phyloP scores from a whole-genome alignment of 2,888 invertebrate genomes.

The Macrophya annulata region DNA sequence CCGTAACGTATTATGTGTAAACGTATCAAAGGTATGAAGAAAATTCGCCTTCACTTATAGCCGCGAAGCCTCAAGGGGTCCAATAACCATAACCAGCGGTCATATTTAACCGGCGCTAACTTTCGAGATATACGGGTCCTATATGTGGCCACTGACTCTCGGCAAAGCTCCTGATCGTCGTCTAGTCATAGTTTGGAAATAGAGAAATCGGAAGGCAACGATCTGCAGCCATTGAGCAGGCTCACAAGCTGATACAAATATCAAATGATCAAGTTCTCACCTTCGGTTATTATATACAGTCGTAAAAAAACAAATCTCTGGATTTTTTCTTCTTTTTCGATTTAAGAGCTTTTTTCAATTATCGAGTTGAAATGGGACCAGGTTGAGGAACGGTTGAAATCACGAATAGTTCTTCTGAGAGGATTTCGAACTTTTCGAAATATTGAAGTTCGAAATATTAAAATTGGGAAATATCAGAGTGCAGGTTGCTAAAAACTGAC shows the following conservation, averaged over 20 bases:
- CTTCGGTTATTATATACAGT: neutral
- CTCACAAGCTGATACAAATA: slow-evolving; percentile 8
- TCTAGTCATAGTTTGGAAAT: slow-evolving; percentile 44
- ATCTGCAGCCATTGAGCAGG: neutral
- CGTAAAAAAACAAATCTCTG: neutral
- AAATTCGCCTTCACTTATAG: slow-evolving; percentile 12
- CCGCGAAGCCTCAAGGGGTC: slow-evolving; percentile 44
- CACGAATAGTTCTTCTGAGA: no score
- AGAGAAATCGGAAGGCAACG: slow-evolving; percentile 51
- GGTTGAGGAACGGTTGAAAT: no score
- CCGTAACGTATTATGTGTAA: neutral
- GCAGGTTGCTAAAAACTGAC: no score
- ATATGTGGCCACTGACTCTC: neutral
- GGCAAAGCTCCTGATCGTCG: neutral
- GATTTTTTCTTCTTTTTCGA: neutral
- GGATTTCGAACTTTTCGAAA: no score
- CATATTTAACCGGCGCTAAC: slow-evolving; percentile 43
- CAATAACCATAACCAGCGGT: slow-evolving; percentile 25
- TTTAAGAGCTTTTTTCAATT: neutral
- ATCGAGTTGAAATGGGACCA: no score
- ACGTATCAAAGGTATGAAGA: neutral
- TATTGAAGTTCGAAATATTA: no score
- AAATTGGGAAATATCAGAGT: no score
- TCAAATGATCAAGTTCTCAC: slow-evolving; percentile 22
- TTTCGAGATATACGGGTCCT: slow-evolving; percentile 46